These are phyloP conservation scores for Lepus americanus DNA, from an alignment of 2,113 vertebrate species.

Conservation along the genomic window DNA sequence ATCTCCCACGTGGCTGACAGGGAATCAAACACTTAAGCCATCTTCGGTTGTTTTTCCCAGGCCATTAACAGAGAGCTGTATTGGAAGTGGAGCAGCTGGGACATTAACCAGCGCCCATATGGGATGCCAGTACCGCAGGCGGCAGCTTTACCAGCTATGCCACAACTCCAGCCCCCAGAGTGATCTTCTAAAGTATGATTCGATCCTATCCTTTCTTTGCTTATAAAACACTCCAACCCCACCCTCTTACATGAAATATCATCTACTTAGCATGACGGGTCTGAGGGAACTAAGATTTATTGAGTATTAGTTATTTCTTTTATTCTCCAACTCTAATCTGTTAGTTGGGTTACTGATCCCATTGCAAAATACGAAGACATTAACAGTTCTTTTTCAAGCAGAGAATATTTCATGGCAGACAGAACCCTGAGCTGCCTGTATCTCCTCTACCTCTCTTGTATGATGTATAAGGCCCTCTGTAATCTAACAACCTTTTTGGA, in stretches of 20 bases:
- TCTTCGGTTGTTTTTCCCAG: too few relatives aligned
- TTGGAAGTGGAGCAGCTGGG: too few relatives aligned
- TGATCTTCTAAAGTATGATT: not conserved
- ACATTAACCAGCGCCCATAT: too few relatives aligned
- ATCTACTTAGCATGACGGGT: not conserved
- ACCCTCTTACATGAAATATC: not conserved
- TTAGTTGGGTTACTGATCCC: not conserved
- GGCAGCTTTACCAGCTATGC: too few relatives aligned
- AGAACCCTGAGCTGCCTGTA: not conserved
- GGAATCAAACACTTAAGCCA: too few relatives aligned
- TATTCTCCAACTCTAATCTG: not conserved
- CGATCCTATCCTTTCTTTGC: not conserved
- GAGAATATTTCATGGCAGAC: not conserved
- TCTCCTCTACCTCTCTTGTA: not conserved
- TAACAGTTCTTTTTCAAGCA: not conserved
- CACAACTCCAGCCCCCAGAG: not conserved
- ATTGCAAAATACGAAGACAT: slow-evolving; percentile 23
- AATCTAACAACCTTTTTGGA: not conserved
- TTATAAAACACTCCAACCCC: not conserved
- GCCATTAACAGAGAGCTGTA: too few relatives aligned
- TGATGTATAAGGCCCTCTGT: not conserved
- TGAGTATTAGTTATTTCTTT: slow-evolving; percentile 6
- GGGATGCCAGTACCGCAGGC: too few relatives aligned
- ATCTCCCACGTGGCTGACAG: too few relatives aligned
- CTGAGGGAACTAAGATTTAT: not conserved